Base-by-base conservation (phyloP, 1,140 invertebrate genomes). In the Lordiphosa mommai region DNA sequence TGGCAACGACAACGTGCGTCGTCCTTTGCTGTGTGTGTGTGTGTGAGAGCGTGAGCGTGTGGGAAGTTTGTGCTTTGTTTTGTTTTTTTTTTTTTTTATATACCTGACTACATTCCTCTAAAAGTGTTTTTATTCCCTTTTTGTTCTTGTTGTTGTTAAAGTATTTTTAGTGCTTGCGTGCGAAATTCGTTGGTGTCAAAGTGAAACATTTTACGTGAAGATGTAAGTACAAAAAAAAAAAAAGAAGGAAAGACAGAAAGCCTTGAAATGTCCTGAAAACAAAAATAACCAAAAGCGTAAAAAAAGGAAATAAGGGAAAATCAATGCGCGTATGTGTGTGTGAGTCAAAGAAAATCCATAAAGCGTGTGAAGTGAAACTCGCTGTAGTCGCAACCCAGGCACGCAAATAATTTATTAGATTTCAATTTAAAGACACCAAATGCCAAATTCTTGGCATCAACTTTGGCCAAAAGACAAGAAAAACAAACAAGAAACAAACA, bases 161-260 rank as follows among this genome's bases (percentile, higher is more conserved):
- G 65, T 82, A 76, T 76, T 68, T 76, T 68, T 82, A 68, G 71
- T 82, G 76, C 29, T 80, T 73, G 77, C 76, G 76, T 80, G 76
- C 61, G 41, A 57, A 71, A 53, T 58, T 82, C 17, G 44, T 51
- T 46, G 50, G 61, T 76, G 66, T 74, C 61, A 50, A 60, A 71
- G 58, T 67, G 56, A 61, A 80, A 72, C 58, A 71, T 58, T 67
- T 76, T 36, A 58, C 48, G 58, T 61, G 61, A 6, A 80, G 41
- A 70, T 82, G 65, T 70, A 59, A 70, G 76, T 67, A n/a, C n/a
- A n/a, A n/a, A n/a, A n/a, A n/a, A n/a, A n/a, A n/a, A n/a, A n/a
- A n/a, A n/a, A n/a, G n/a, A 51, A 38, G 29, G 51, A 9, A 13
- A 44, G 14, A 33, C 52, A 17, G 12, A 51, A 12, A 51, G 56